Evolutionary conservation across 2,797 vertebrate species (phyloP).

Genomic region (Acanthurus tractus): DNA sequence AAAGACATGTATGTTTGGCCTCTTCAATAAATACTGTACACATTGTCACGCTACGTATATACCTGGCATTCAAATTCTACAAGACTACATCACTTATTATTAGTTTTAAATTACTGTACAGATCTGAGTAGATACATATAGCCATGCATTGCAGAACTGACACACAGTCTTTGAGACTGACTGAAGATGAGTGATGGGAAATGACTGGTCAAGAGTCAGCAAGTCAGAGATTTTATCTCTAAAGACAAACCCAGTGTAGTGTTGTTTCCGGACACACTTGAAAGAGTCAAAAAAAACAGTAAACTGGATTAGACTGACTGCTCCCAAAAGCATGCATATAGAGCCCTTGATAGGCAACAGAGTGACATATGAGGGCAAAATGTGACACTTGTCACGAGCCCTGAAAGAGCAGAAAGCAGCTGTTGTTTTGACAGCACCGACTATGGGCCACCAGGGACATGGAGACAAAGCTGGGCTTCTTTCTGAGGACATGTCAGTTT

Average conservation of each 20-base stretch:
- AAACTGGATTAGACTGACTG: slow-evolving; percentile 36
- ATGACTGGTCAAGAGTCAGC: slow-evolving; percentile 28
- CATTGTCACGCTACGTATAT: slow-evolving; percentile 47
- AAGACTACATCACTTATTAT: slow-evolving; percentile 50
- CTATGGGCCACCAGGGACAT: slow-evolving; percentile 43
- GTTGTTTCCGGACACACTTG: slow-evolving; percentile 7
- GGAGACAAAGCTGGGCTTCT: slow-evolving; percentile 44
- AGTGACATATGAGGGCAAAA: slow-evolving; percentile 61
- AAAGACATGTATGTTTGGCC: slow-evolving; percentile 43
- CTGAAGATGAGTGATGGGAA: slow-evolving; percentile 25
- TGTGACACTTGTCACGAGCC: slow-evolving; percentile 69
- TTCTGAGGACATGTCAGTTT: slow-evolving; percentile 56
- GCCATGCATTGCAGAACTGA: slow-evolving; percentile 65
- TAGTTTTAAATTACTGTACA: slow-evolving; percentile 45
- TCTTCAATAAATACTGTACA: slow-evolving; percentile 81
- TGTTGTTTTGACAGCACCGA: slow-evolving; percentile 61
- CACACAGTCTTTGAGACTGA: slow-evolving; percentile 23
- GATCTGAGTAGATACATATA: slow-evolving; percentile 53
- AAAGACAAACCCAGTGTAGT: slow-evolving; percentile 1
- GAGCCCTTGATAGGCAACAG: slow-evolving; percentile 33
- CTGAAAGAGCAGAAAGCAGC: slow-evolving; percentile 71
- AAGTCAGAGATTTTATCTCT: slow-evolving; percentile 29
- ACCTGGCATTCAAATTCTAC: slow-evolving; percentile 58
- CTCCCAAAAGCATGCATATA: slow-evolving; percentile 66
- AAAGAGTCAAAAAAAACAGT: slow-evolving; percentile 32